Base-by-base conservation (phyloP, 2,797 vertebrate genomes). In the Lophius americanus region DNA sequence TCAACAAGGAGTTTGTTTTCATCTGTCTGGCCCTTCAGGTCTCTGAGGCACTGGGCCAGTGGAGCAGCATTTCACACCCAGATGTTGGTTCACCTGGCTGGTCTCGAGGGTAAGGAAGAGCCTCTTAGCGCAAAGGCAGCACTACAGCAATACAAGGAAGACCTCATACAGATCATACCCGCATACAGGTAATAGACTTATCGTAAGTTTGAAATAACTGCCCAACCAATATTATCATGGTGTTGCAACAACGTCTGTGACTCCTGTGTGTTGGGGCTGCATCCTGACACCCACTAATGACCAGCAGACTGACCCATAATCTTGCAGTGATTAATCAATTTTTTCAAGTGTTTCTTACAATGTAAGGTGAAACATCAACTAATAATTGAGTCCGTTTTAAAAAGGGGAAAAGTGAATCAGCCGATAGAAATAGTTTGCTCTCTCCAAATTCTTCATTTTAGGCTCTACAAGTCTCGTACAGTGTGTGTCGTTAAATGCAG, bases 21-120 rank as follows among this genome's bases (percentile, higher is more conserved):
- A 35, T 46, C 12, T 32, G 5, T 56, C 7, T 51, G 6, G n/a
- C 53, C 2, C 64, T 68, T 10, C 64, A 92, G 91, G 79, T 88
- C 78, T 67, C 62, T 93, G 62, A 73, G 84, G 78, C 83, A 89
- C 78, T 92, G 92, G 92, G 90, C 89, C 66, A 90, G 89, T 0
- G 89, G 78, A 35, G 91, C 91, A 3, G 81, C 75, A 0, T 92
- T 92, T 75, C 86, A 92, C 69, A 78, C 67, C 46, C 90, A 93
- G 74, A 91, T 93, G 88, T 60, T 93, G 84, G 53, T 88, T 54
- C 90, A 90, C 42, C 78, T 93, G 64, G 78, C 91, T 6, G 60
- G 50, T 9, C 76, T 93, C 1, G 88, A 91, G 66, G 69, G 65
- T 9, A 75, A 75, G n/a, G 38, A 51, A 0, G 83, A 91, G 51